phyloP scores from a whole-genome alignment of 2,797 vertebrate species.

The Arremon brunneinucha region DNA sequence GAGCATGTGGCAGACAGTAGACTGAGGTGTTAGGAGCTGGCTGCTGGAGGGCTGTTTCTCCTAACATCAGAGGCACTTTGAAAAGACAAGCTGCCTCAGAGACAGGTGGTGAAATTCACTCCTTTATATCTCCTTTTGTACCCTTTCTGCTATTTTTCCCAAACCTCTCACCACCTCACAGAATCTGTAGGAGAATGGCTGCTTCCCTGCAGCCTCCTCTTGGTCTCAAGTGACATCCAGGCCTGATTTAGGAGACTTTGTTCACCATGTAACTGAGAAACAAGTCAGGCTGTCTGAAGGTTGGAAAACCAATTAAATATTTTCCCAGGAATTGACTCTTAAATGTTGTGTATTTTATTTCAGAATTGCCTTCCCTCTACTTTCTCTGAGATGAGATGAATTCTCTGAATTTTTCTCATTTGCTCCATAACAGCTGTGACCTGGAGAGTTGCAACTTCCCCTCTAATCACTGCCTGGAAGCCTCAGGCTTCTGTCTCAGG shows the following conservation, averaged over 20 bases:
- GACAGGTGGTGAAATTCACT: not conserved
- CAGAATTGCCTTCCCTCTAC: not conserved
- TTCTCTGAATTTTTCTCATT: not conserved
- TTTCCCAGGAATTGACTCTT: not conserved
- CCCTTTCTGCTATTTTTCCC: not conserved
- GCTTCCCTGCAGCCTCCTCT: not conserved
- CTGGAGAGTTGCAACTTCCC: not conserved
- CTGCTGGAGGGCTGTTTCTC: not conserved
- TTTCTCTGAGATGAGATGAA: not conserved
- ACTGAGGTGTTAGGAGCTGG: not conserved
- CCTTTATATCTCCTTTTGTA: not conserved
- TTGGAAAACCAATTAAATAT: not conserved
- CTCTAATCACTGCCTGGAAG: not conserved
- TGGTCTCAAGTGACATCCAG: not conserved
- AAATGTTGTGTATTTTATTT: not conserved
- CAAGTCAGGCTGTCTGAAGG: not conserved
- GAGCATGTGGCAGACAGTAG: not conserved
- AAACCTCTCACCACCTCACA: not conserved
- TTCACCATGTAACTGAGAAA: not conserved
- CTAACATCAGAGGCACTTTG: not conserved
- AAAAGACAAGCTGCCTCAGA: not conserved
- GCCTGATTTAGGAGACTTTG: not conserved
- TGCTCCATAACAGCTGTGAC: not conserved
- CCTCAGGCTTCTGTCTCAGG: not conserved
- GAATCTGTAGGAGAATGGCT: not conserved